Evolutionary conservation across 2,888 invertebrate genomes (phyloP).

Genomic region (Eupelmus urozonus): DNA sequence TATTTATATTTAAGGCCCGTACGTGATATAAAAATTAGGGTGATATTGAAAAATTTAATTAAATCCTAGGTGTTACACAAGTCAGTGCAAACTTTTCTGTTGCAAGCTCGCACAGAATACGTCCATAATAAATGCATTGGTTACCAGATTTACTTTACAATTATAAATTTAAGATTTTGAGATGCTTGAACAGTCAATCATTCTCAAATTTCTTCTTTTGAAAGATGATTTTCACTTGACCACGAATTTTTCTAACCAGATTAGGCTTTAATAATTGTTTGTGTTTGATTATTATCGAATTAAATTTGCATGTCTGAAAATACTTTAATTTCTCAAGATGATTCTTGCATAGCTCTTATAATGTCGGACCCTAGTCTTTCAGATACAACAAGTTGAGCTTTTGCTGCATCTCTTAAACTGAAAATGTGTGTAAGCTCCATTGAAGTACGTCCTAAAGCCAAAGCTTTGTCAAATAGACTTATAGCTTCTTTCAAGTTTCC

Average conservation of each 20-base stretch:
- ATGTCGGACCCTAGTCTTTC: constrained; percentile 85
- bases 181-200: constrained; percentile 24
- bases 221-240: constrained; percentile 1
- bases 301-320: constrained; percentile 3
- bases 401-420: constrained; percentile 92
- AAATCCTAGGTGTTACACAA: constrained; percentile 22
- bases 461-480: constrained; percentile 92
- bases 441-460: constrained; percentile 90
- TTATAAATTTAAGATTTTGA: constrained; percentile 28
- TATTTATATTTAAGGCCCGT: neutral
- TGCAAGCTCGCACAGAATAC: neutral
- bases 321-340: constrained; percentile 57
- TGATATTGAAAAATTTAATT: constrained; percentile 29
- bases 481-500: constrained; percentile 90
- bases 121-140: constrained; percentile 43
- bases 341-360: constrained; percentile 65
- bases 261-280: constrained; percentile 22
- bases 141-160: constrained; percentile 35
- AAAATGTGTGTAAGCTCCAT: constrained; percentile 94
- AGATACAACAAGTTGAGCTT: constrained; percentile 91
- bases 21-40: neutral
- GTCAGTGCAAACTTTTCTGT: constrained; percentile 25
- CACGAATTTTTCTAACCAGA: constrained; percentile 7
- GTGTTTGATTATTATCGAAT: constrained; percentile 28
- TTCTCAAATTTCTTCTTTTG: constrained; percentile 5